A percentile compares a stretch with the other conserved stretches of the same genome.
phyloP scores from a whole-genome alignment of 2,797 vertebrate genomes.

The Carcharodon carcharias region DNA sequence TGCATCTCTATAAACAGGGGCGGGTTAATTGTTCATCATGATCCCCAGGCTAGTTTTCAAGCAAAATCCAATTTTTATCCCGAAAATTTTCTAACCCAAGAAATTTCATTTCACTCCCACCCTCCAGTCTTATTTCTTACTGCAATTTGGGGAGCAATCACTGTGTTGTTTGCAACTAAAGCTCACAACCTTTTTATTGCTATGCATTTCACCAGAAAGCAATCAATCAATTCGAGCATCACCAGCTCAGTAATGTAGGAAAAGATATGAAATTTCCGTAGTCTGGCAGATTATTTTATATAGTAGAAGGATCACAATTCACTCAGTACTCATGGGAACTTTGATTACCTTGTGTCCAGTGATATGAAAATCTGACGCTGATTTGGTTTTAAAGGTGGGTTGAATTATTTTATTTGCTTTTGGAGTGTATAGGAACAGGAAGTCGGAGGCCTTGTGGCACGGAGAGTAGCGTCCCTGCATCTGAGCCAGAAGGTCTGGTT shows the following conservation, averaged over 20 bases:
- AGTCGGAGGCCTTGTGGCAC: too few relatives aligned
- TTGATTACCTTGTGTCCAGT: not conserved
- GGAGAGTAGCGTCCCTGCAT: too few relatives aligned
- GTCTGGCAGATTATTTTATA: not conserved
- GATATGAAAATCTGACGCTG: too few relatives aligned
- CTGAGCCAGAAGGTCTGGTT: too few relatives aligned
- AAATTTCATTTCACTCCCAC: not conserved
- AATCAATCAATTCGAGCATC: not conserved
- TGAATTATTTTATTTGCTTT: too few relatives aligned
- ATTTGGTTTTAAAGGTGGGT: not conserved
- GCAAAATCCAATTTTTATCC: too few relatives aligned
- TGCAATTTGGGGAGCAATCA: not conserved
- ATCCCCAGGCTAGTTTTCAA: too few relatives aligned
- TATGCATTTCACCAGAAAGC: not conserved
- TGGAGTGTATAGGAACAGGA: not conserved
- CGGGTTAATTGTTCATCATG: too few relatives aligned
- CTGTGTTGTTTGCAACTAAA: not conserved
- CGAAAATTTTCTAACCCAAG: too few relatives aligned
- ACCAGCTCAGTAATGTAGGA: not conserved
- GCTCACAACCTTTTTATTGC: slow-evolving; percentile 1
- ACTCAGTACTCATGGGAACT: not conserved
- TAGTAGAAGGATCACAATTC: not conserved
- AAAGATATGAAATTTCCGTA: not conserved
- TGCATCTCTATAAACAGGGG: too few relatives aligned
- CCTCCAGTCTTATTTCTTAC: not conserved